Evolutionary conservation across 2,888 invertebrate genomes (phyloP).

Genomic region (Tillus elongatus): DNA sequence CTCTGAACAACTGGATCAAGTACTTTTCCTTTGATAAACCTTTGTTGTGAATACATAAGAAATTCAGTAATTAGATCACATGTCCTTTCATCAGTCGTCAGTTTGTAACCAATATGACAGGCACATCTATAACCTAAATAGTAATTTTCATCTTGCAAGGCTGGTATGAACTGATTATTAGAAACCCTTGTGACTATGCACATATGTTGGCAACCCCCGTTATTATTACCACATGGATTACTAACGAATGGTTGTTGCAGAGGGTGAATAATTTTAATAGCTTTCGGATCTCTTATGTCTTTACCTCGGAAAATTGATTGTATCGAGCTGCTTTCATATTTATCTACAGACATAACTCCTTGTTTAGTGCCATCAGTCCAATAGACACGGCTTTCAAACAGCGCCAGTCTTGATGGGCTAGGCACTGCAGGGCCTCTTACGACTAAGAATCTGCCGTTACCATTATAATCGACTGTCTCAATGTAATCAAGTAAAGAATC

Average conservation of each 20-base stretch:
- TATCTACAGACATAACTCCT: slow-evolving; percentile 75
- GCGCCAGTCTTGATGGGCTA: slow-evolving; percentile 70
- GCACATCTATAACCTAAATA: slow-evolving; percentile 86
- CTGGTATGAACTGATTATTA: too few species aligned
- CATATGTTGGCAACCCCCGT: slow-evolving; percentile 88
- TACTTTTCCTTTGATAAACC: slow-evolving; percentile 91
- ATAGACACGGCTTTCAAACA: slow-evolving; percentile 79
- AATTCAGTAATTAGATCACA: slow-evolving; percentile 80
- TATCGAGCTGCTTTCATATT: slow-evolving; percentile 71
- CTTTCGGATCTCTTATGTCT: slow-evolving; percentile 74
- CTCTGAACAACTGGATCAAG: slow-evolving; percentile 80
- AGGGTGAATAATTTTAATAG: slow-evolving; percentile 71
- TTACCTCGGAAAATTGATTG: slow-evolving; percentile 71
- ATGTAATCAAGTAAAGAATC: slow-evolving; percentile 92
- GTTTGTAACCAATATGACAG: slow-evolving; percentile 78
- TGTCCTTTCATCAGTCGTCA: slow-evolving; percentile 64
- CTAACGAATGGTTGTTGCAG: slow-evolving; percentile 61
- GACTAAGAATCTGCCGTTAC: slow-evolving; percentile 69
- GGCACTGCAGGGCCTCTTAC: slow-evolving; percentile 78
- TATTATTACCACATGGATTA: slow-evolving; percentile 76
- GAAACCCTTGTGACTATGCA: slow-evolving; percentile 74
- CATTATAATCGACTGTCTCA: slow-evolving; percentile 90
- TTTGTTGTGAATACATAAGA: slow-evolving; percentile 89
- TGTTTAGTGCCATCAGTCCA: slow-evolving; percentile 84
- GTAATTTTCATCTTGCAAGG: slow-evolving; percentile 58